These are phyloP conservation scores for Drosophila suzukii DNA, from an alignment of 1,140 invertebrate genomes.

Conservation along the genomic window DNA sequence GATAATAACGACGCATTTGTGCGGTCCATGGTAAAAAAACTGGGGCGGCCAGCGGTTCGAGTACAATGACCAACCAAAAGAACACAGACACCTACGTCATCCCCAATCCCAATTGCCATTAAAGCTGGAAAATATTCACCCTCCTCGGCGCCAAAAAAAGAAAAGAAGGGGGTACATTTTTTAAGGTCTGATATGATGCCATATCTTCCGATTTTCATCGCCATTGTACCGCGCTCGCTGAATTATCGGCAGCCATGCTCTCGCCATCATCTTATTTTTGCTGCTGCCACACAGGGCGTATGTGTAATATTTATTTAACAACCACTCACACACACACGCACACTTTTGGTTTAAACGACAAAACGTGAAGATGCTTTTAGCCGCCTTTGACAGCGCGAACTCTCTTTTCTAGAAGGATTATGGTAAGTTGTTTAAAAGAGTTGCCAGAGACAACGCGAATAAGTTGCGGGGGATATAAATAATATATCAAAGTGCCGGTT, in stretches of 20 bases:
- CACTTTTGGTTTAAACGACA: slow-evolving; percentile 38
- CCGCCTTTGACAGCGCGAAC: slow-evolving; percentile 21
- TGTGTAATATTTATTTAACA: slow-evolving; percentile 70
- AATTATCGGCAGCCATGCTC: slow-evolving; percentile 27
- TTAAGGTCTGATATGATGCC: slow-evolving; percentile 48
- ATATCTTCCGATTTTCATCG: slow-evolving; percentile 74
- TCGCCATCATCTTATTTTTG: slow-evolving; percentile 44
- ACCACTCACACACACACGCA: slow-evolving; percentile 23
- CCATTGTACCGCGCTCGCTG: slow-evolving; percentile 39
- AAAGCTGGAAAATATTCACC: slow-evolving; percentile 6
- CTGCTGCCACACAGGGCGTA: slow-evolving; percentile 51
- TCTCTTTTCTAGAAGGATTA: slow-evolving; percentile 30
- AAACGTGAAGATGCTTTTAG: slow-evolving; percentile 28
- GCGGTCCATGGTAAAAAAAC: slow-evolving; percentile 47
- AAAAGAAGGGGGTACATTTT: slow-evolving; percentile 33
- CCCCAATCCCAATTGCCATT: background rate
- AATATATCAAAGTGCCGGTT: slow-evolving; percentile 15
- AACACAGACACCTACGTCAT: slow-evolving; percentile 42
- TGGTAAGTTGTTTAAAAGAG: slow-evolving; percentile 29
- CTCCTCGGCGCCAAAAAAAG: slow-evolving; percentile 2
- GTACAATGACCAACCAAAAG: slow-evolving; percentile 63
- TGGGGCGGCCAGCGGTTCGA: slow-evolving; percentile 31
- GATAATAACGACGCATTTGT: slow-evolving; percentile 77
- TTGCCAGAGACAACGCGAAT: slow-evolving; percentile 21
- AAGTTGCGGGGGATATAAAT: slow-evolving; percentile 9